Evolutionary conservation across 2,888 invertebrate genomes (phyloP).

Genomic region (Mystacides longicornis): DNA sequence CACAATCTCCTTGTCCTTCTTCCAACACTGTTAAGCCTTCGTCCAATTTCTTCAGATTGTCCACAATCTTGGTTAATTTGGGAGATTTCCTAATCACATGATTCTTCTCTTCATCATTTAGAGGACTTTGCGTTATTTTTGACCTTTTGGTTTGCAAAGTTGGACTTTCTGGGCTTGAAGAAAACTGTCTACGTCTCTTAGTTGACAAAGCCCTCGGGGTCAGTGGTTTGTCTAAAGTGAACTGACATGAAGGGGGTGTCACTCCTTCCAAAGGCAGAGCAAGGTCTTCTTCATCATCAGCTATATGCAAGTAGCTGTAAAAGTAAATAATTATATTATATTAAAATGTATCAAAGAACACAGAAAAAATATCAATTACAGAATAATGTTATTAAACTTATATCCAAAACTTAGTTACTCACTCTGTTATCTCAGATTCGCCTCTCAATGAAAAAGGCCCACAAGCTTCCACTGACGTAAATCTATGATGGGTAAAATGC

Average conservation of each 20-base stretch:
- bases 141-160: slow-evolving; percentile 3
- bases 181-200: slow-evolving; percentile 16
- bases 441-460: slow-evolving; percentile 34
- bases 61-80: not conserved
- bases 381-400: not conserved
- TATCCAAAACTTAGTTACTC: slow-evolving; percentile 26
- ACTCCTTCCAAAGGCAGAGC: slow-evolving; percentile 19
- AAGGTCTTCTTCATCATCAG: slow-evolving; percentile 14
- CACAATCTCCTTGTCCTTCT: slow-evolving; percentile 41
- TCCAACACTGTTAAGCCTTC: slow-evolving; percentile 10
- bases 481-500: slow-evolving; percentile 46
- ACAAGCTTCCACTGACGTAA: slow-evolving; percentile 41
- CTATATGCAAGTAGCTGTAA: not conserved
- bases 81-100: not conserved
- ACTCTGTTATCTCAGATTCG: slow-evolving; percentile 28
- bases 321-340: not conserved
- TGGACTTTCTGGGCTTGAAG: slow-evolving; percentile 23
- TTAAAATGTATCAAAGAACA: not conserved
- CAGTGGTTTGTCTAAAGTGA: slow-evolving; percentile 8
- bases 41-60: slow-evolving; percentile 1
- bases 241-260: slow-evolving; percentile 10
- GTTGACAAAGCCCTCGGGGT: slow-evolving; percentile 7
- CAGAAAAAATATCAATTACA: not conserved
- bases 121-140: slow-evolving; percentile 6
- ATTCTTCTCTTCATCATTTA: not conserved